Conservation (phyloP, 2,888 invertebrate species). For the Caenorhabditis panamensis region DNA sequence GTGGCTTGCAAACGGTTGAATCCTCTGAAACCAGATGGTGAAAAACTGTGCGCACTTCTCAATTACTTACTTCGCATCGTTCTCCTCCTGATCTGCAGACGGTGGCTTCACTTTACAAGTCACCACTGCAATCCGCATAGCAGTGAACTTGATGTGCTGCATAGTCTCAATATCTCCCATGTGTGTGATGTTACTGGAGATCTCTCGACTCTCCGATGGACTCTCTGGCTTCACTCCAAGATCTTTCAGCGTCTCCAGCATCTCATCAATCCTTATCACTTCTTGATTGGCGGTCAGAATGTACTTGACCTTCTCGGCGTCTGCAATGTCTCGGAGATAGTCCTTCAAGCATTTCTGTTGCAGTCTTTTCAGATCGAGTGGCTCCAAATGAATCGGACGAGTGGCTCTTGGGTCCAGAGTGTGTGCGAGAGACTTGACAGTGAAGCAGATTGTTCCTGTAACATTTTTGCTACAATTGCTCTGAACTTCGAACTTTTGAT, state of each 20-base stretch:
- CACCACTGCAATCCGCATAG: constrained; percentile 80
- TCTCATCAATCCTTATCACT: constrained; percentile 73
- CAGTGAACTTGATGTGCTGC: constrained; percentile 79
- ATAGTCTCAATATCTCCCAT: constrained; percentile 79
- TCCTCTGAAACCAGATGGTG: constrained; percentile 4
- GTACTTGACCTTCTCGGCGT: constrained; percentile 80
- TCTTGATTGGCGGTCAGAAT: constrained; percentile 74
- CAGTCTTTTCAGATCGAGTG: constrained; percentile 78
- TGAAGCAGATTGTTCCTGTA: constrained; percentile 75
- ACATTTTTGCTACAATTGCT: background rate
- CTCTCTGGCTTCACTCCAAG: constrained; percentile 60
- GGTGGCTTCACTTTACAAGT: constrained; percentile 81
- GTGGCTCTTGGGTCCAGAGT: constrained; percentile 65
- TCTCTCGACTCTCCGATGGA: constrained; percentile 63
- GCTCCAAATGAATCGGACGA: constrained; percentile 78
- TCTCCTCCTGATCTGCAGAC: constrained; percentile 65
- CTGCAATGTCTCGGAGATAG: constrained; percentile 79
- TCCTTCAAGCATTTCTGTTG: constrained; percentile 80
- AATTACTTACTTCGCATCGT: constrained; percentile 34
- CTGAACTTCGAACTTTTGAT: background rate
- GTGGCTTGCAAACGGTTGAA: constrained; percentile 46
- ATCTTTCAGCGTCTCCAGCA: constrained; percentile 71
- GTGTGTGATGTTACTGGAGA: constrained; percentile 76
- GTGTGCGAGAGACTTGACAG: constrained; percentile 75
- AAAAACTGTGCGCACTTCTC: background rate